Evolutionary conservation across 2,113 vertebrate genomes (phyloP), one percentile per base, ranked within the genome.

Genomic region (Emydocephalus ijimae): DNA sequence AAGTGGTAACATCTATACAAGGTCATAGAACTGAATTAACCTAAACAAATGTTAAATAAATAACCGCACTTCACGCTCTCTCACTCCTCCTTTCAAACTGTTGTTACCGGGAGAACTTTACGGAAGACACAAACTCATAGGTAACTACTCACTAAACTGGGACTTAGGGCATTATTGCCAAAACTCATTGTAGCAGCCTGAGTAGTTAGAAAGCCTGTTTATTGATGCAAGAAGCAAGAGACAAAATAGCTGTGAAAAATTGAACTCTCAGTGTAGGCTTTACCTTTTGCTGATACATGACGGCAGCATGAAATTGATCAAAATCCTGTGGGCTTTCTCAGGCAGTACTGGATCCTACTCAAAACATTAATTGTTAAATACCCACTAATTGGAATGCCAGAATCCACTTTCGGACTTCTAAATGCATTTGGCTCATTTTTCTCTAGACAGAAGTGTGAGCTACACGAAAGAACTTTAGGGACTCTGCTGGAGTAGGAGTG

Each of bases 231-330:
- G 95, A 96, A 96, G 95, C 95, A 55, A 94, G 86, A 18, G 29
- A 6, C 20, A 97, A 97, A 97, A 91, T 87, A 90, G 98, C 97
- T 97, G 97, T 98, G 97, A 98, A 97, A 97, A 98, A 98, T 97
- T 97, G 97, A 97, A 97, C 98, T 98, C 96, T 98, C 97, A 97
- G 97, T 97, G 97, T 97, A 97, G 98, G 95, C 97, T 98, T 98
- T 96, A 97, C 98, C 98, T 98, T 95, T 23, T 96, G 91, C 61
- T 20, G 96, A 96, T 97, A 98, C 97, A 97, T 98, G 98, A 89
- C 98, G 98, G 97, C 94, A 97, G 98, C 98, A 96, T 98, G 98
- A 98, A 98, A 98, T 98, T 98, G 97, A 97, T 98, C 98, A 98
- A 98, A 98, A 98, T 97, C 97, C 98, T 97, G 96, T 95, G 97